A percentile compares a stretch with the other conserved stretches of the same genome.
Conservation (phyloP, 2,888 invertebrate genomes). For the Dasypolia templi region DNA sequence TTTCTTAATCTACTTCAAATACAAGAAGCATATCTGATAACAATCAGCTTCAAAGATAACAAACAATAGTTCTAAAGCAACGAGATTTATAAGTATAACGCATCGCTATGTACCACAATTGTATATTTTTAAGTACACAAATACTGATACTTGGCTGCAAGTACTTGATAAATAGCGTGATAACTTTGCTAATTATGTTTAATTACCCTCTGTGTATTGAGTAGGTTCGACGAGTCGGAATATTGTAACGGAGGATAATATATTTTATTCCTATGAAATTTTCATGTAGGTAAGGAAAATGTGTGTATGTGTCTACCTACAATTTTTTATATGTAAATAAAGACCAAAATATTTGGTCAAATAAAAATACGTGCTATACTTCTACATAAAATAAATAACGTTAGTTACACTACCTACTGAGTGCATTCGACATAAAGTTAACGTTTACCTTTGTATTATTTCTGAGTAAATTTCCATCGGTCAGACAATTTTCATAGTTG, state of each 20-base stretch:
- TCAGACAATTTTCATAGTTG: slow-evolving; percentile 59
- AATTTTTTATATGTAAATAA: background rate
- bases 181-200: slow-evolving; percentile 41
- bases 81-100: slow-evolving; percentile 30
- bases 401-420: slow-evolving; percentile 13
- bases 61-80: slow-evolving; percentile 30
- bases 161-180: slow-evolving; percentile 30
- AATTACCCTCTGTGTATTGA: slow-evolving; percentile 17
- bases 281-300: background rate
- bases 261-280: background rate
- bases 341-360: slow-evolving; percentile 3
- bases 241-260: background rate
- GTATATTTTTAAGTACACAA: slow-evolving; percentile 13
- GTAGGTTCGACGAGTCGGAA: background rate
- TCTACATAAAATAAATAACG: slow-evolving; percentile 13
- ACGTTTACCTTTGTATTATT: slow-evolving; percentile 67
- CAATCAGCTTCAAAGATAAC: slow-evolving; percentile 41
- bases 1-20: slow-evolving; percentile 44
- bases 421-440: slow-evolving; percentile 41
- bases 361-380: slow-evolving; percentile 21
- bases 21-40: slow-evolving; percentile 34
- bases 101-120: slow-evolving; percentile 12
- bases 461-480: slow-evolving; percentile 64
- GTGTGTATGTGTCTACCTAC: slow-evolving; percentile 10
- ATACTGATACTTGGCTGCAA: slow-evolving; percentile 20